A percentile compares a stretch with the other conserved stretches of the same genome.
Conservation (phyloP, 2,888 invertebrate species). For the Ferrisia virgata region DNA sequence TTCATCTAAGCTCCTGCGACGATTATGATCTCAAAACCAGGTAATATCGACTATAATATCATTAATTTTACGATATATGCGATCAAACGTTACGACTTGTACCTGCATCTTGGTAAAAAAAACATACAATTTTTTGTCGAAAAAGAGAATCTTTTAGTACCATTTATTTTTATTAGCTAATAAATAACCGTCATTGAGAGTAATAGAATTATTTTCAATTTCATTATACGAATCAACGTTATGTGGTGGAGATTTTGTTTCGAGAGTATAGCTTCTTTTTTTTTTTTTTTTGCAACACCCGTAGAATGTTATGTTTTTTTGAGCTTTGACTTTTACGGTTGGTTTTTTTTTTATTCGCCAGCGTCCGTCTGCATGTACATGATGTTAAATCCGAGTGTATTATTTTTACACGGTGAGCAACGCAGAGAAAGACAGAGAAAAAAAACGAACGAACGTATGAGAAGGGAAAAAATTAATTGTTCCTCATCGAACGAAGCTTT, state of each 20-base stretch:
- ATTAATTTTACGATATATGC: background rate
- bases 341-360: background rate
- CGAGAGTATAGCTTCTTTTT: background rate
- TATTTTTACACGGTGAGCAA: background rate
- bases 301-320: background rate
- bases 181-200: background rate
- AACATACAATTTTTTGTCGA: background rate
- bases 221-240: background rate
- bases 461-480: slow-evolving; percentile 25
- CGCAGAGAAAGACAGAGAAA: background rate
- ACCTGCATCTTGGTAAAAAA: background rate
- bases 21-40: background rate
- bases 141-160: background rate
- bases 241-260: background rate
- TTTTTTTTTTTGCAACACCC: background rate
- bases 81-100: slow-evolving; percentile 7
- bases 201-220: slow-evolving; percentile 5
- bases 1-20: background rate
- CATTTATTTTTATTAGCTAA: background rate
- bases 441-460: background rate
- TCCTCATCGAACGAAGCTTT: slow-evolving; percentile 28
- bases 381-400: slow-evolving; percentile 22
- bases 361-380: background rate
- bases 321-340: background rate
- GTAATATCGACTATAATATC: background rate